Evolutionary conservation across 2,888 invertebrate species (phyloP).

Genomic region (Aphodius sticticus): DNA sequence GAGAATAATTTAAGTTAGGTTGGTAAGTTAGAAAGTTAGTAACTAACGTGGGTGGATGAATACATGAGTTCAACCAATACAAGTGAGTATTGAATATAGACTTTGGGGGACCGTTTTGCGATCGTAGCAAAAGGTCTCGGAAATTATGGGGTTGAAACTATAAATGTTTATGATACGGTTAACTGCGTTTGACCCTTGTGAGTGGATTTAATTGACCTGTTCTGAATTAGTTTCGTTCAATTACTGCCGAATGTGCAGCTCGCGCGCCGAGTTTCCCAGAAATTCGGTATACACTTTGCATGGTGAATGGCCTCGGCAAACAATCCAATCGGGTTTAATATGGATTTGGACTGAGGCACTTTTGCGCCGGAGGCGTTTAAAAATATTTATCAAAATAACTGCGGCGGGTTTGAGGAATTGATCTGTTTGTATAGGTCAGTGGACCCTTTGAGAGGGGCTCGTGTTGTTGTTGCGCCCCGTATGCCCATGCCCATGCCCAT

Average conservation of each 20-base stretch:
- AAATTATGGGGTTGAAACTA: neutral
- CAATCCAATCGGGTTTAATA: neutral
- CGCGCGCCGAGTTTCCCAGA: neutral
- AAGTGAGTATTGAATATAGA: neutral
- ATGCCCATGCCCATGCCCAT: too few species aligned
- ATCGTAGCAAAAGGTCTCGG: neutral
- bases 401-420: neutral
- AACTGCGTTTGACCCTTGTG: neutral
- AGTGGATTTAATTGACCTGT: constrained; percentile 4
- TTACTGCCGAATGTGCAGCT: neutral
- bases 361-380: neutral
- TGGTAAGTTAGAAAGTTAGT: too few species aligned
- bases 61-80: too few species aligned
- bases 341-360: neutral
- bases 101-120: neutral
- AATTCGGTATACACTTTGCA: neutral
- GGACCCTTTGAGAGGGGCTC: neutral
- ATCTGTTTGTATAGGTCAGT: neutral
- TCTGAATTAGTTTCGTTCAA: neutral
- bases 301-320: neutral
- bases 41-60: too few species aligned
- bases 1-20: too few species aligned
- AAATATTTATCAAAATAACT: constrained; percentile 4
- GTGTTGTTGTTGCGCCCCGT: neutral
- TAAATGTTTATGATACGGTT: constrained; percentile 4